Base-by-base conservation (phyloP, 2,113 vertebrate genomes). In the Mus musculus region DNA sequence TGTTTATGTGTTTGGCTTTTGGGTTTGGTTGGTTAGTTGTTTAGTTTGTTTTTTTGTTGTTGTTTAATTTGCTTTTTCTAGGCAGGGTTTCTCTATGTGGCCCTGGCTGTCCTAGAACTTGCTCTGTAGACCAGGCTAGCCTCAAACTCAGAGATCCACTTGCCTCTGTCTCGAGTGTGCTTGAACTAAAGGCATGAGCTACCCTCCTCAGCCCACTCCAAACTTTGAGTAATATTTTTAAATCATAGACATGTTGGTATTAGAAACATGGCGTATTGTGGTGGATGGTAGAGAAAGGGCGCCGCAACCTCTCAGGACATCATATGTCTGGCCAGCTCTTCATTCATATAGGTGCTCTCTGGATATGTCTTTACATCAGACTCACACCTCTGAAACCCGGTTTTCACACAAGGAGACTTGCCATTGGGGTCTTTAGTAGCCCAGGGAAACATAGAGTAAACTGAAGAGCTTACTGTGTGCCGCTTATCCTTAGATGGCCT, bases 211-310 rank as follows among this genome's bases (percentile, higher is more conserved):
- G 13, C 5, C 56, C 56, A 28, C 22, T 0, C 5, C 81, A 36
- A 24, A n/a, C 81, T 84, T 63, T 26, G 24, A 84, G 81, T 63
- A 39, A 12, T 39, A 9, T 61, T 61, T 80, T 72, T 84, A 86
- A 89, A 52, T 67, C 84, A 90, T n/a, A 72, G 71, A 89, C 42
- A 84, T 94, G 72, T 67, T 91, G 82, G 56, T 71, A 26, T 78
- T 95, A 90, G 88, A 71, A 84, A 39, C 76, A 77, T 90, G 52
- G 76, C 77, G 76, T 5, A n/a, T 81, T 90, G 78, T 42, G 20
- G 46, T 49, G 22, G 12, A 56, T 49, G 56, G 76, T 39, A 22
- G 76, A 75, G 59, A 59, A 73, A 80, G 54, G 65, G 20, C 52
- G 61, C 28, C 56, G 82, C 7, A 5, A 65, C 92, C 33, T 76